These are phyloP conservation scores for Palythoa grandiflora DNA, from an alignment of 92 coral and sea anemone genomes.

Conservation along the genomic window DNA sequence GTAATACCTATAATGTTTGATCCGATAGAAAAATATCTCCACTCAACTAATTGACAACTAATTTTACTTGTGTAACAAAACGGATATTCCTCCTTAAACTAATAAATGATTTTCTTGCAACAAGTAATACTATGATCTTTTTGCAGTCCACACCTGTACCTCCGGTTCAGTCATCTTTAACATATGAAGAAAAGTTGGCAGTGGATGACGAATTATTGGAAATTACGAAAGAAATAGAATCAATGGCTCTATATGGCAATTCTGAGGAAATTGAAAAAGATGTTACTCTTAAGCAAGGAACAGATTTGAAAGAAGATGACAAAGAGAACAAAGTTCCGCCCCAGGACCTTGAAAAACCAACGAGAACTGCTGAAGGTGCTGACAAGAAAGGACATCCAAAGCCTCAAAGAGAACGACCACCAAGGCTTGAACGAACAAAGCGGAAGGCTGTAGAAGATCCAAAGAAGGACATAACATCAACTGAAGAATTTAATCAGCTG, in stretches of 20 bases:
- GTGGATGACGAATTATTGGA: conserved; percentile 90
- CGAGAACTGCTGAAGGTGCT: conserved; percentile 41
- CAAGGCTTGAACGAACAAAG: conserved; percentile 77
- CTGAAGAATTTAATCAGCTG: conserved; percentile 40
- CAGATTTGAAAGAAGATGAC: conserved; percentile 36
- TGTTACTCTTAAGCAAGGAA: conserved; percentile 41
- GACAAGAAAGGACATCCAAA: conserved; percentile 78
- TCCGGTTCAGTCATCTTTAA: conserved; percentile 26
- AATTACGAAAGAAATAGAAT: conserved; percentile 87
- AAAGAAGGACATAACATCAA: conserved; percentile 53
- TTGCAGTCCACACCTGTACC: conserved; percentile 3
- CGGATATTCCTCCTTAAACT: too few species aligned
- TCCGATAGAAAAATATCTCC: too few species aligned
- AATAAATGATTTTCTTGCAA: background rate
- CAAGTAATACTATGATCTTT: background rate
- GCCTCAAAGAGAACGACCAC: conserved; percentile 83
- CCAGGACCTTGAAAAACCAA: conserved; percentile 55
- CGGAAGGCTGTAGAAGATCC: conserved; percentile 67
- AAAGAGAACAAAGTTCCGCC: conserved; percentile 52
- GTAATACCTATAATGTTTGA: too few species aligned
- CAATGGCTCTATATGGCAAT: conserved; percentile 84
- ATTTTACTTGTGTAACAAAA: too few species aligned
- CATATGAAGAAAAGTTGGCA: conserved; percentile 73
- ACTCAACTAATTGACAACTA: too few species aligned
- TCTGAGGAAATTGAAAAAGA: conserved; percentile 83